These are phyloP conservation scores for Camponotus pennsylvanicus DNA, from an alignment of 1,140 invertebrate genomes.

Conservation along the genomic window DNA sequence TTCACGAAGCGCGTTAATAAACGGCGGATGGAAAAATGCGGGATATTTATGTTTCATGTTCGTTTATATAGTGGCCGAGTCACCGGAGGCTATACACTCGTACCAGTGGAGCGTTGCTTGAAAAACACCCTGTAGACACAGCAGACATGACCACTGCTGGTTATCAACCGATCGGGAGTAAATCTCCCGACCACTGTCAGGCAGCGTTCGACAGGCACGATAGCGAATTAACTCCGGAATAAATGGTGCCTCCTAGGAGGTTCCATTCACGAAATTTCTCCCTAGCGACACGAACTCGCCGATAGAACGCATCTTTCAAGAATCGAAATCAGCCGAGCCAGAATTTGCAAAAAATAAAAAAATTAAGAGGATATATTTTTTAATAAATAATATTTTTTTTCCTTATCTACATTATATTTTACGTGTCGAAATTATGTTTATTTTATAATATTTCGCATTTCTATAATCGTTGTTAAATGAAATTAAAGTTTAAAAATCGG, in stretches of 20 bases:
- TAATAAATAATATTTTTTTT: neutral
- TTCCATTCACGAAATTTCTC: slow-evolving; percentile 77
- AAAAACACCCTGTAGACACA: slow-evolving; percentile 77
- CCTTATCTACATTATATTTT: neutral
- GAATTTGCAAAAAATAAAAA: neutral
- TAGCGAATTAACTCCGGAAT: slow-evolving; percentile 78
- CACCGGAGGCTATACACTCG: slow-evolving; percentile 69
- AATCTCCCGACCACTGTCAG: slow-evolving; percentile 75
- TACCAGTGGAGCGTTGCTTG: slow-evolving; percentile 64
- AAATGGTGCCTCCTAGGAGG: slow-evolving; percentile 77
- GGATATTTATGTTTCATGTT: slow-evolving; percentile 67
- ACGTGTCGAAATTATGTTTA: neutral
- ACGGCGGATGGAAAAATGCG: slow-evolving; percentile 66
- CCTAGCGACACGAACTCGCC: slow-evolving; percentile 26
- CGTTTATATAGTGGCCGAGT: slow-evolving; percentile 48
- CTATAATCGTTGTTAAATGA: neutral
- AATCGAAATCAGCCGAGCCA: slow-evolving; percentile 14
- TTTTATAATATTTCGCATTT: neutral
- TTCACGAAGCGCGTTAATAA: slow-evolving; percentile 61
- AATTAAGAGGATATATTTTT: neutral
- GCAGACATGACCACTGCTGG: slow-evolving; percentile 73
- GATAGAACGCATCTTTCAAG: slow-evolving; percentile 38
- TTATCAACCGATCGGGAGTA: slow-evolving; percentile 78
- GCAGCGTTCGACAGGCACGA: slow-evolving; percentile 75
- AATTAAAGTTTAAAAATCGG: neutral